A percentile compares a stretch with the other conserved stretches of the same genome.
phyloP scores from a whole-genome alignment of 1,140 invertebrate species.

The Aphelinus certus region DNA sequence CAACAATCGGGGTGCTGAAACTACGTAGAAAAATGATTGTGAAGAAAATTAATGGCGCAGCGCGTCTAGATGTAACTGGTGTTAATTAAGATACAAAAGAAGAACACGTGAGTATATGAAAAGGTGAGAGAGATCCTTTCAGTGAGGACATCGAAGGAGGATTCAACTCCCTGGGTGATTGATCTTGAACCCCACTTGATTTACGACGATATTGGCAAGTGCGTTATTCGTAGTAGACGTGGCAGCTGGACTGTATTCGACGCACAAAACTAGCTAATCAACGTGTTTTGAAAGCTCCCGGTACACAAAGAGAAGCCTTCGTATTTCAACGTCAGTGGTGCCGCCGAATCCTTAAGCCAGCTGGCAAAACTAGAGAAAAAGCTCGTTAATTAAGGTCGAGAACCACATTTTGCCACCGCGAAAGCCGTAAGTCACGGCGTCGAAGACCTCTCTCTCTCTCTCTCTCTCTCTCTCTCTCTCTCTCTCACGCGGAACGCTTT shows the following conservation, averaged over 20 bases:
- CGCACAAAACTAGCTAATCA: too few relatives aligned
- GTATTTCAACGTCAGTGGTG: conserved; percentile 43
- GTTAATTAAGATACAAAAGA: too few relatives aligned
- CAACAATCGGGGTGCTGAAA: too few relatives aligned
- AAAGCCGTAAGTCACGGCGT: conserved; percentile 41
- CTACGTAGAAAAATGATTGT: too few relatives aligned
- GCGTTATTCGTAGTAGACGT: conserved; percentile 38
- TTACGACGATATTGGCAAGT: neutral
- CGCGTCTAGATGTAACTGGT: too few relatives aligned
- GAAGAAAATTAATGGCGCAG: too few relatives aligned
- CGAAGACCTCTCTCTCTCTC: conserved; percentile 43
- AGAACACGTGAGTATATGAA: too few relatives aligned
- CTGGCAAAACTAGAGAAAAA: conserved; percentile 20
- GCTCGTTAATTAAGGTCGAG: conserved; percentile 46
- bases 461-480: neutral
- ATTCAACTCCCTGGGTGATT: too few relatives aligned
- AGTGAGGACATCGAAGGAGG: too few relatives aligned
- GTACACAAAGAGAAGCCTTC: conserved; percentile 21
- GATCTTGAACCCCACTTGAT: too few relatives aligned
- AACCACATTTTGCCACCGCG: conserved; percentile 41
- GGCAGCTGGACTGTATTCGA: conserved; percentile 30
- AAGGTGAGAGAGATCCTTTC: too few relatives aligned
- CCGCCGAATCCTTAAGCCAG: conserved; percentile 34
- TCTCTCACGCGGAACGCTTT: neutral
- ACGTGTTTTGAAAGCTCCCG: conserved; percentile 31